Evolutionary conservation across 2,888 invertebrate genomes (phyloP).

Genomic region (Drosophila rubida): DNA sequence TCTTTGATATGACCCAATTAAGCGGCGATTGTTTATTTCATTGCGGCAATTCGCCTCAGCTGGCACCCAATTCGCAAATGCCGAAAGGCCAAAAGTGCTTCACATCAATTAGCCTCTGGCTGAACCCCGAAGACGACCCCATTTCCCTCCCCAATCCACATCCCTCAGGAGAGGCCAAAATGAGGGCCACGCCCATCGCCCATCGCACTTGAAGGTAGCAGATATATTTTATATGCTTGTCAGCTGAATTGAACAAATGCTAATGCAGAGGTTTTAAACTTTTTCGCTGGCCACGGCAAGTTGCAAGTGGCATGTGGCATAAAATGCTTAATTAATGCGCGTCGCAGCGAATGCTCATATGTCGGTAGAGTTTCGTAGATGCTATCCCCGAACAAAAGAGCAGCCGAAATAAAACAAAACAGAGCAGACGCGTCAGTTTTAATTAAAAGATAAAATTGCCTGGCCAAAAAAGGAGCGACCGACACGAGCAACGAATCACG

Average conservation of each 20-base stretch:
- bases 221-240: slow-evolving; percentile 59
- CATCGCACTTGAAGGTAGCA: slow-evolving; percentile 38
- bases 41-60: slow-evolving; percentile 40
- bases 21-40: slow-evolving; percentile 38
- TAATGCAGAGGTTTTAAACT: slow-evolving; percentile 55
- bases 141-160: neutral
- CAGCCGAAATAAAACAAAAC: slow-evolving; percentile 24
- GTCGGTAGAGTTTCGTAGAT: neutral
- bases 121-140: slow-evolving; percentile 43
- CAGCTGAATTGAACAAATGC: slow-evolving; percentile 63
- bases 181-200: slow-evolving; percentile 40
- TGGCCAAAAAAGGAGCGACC: slow-evolving; percentile 36
- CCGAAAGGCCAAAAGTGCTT: slow-evolving; percentile 57
- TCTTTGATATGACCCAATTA: slow-evolving; percentile 40
- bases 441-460: slow-evolving; percentile 77
- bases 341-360: slow-evolving; percentile 28
- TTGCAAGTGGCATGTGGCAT: slow-evolving; percentile 53
- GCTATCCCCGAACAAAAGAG: slow-evolving; percentile 19
- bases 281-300: slow-evolving; percentile 39
- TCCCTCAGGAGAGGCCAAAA: slow-evolving; percentile 42
- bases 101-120: slow-evolving; percentile 71
- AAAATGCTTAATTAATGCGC: slow-evolving; percentile 73
- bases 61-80: slow-evolving; percentile 24
- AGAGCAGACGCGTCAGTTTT: slow-evolving; percentile 68
- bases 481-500: neutral